Conservation (phyloP, 2,888 invertebrate species). For the Drosophila sordidapex region DNA sequence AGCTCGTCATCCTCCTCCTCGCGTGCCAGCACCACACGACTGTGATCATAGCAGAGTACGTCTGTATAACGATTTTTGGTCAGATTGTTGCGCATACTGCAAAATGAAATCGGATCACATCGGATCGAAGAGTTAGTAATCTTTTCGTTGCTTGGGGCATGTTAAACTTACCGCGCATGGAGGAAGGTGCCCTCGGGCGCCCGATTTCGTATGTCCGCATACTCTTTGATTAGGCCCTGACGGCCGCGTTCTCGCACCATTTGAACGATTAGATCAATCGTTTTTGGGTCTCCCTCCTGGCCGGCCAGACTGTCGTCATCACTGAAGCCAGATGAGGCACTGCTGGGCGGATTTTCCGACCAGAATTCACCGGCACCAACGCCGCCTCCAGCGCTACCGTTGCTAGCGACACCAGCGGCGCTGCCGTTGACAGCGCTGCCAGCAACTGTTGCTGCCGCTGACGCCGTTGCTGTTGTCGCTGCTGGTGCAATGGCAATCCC, state of each 20-base stretch:
- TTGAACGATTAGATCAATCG: constrained; percentile 88
- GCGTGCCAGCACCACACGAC: constrained; percentile 93
- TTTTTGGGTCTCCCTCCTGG: constrained; percentile 89
- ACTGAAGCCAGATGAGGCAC: constrained; percentile 93
- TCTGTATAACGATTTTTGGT: constrained; percentile 97
- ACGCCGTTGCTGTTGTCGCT: constrained; percentile 28
- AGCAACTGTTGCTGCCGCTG: constrained; percentile 31
- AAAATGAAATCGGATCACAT: constrained; percentile 53
- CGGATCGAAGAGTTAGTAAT: background rate
- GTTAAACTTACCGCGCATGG: constrained; percentile 89
- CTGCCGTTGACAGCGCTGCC: constrained; percentile 38
- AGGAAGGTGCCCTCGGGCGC: constrained; percentile 95
- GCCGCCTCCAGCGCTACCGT: constrained; percentile 75
- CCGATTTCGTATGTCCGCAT: constrained; percentile 93
- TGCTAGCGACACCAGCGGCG: constrained; percentile 32
- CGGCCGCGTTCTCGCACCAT: constrained; percentile 90
- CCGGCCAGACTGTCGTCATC: constrained; percentile 95
- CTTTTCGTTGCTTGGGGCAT: background rate
- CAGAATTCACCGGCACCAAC: constrained; percentile 81
- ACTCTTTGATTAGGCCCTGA: constrained; percentile 93
- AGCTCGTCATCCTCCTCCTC: constrained; percentile 89
- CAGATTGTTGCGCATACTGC: constrained; percentile 89
- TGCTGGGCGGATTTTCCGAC: constrained; percentile 88
- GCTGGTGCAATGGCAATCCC: constrained; percentile 9
- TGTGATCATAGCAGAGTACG: constrained; percentile 98